Base-by-base conservation (phyloP, 2,797 vertebrate genomes). In the Gymnothorax reevesii region DNA sequence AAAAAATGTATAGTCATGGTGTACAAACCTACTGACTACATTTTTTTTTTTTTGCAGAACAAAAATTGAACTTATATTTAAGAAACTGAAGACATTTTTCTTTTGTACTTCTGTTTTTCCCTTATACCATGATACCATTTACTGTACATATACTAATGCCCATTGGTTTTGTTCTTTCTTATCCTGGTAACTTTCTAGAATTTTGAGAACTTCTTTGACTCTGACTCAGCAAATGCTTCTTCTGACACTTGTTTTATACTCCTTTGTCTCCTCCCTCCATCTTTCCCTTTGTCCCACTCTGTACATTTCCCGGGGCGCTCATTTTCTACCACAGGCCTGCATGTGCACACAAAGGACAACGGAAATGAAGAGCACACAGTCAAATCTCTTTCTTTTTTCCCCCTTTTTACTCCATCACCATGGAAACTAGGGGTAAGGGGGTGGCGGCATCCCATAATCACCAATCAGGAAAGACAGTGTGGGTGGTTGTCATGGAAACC, bases 81-180 rank as follows among this genome's bases (percentile, higher is more conserved):
- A 12, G 7, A 73, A 73, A 73, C 7, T 9, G n/a, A 27, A 33
- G 2, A 9, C 10, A 27, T 33, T 73, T 73, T 73, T 27, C 75
- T 77, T 89, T 91, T 88, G 88, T 90, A 88, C 85, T 87, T 87
- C 88, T 89, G 90, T 83, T 85, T 85, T 87, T 91, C 83, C 87
- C 90, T 88, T 91, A 89, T 92, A 92, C 94, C 88, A 94, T 94
- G 94, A 96, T 93, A 93, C 94, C 93, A 94, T 95, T 95, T 95
- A 95, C 91, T 92, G 91, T 92, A 94, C 88, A 91, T 95, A 93
- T 91, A 88, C 91, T 71, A 90, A 94, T 95, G 82, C 79, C 89
- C 90, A 95, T 95, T 93, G 94, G 89, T 79, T 79, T 79, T 22
- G 17, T 49, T 54, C 17, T 79, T 17, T 54, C 13, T 52, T 5